Evolutionary conservation across 2,888 invertebrate species (phyloP).

Genomic region (Epistrophe grossulariae): DNA sequence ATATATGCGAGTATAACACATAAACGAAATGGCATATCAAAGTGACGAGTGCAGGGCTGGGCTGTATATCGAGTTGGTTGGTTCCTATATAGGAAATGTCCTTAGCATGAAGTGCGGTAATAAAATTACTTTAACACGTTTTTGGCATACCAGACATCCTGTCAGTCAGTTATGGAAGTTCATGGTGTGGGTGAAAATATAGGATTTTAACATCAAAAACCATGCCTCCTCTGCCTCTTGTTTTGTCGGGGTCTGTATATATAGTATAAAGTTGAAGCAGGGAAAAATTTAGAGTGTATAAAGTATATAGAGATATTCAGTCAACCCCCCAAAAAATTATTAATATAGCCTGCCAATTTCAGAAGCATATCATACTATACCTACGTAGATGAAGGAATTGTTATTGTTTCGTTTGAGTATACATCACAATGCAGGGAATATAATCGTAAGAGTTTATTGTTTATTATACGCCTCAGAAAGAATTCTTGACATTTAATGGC

Average conservation of each 20-base stretch:
- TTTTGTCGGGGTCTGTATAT: not conserved
- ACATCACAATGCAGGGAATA: not conserved
- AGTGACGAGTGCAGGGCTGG: conserved; percentile 17
- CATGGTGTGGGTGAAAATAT: conserved; percentile 23
- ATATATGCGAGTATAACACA: conserved; percentile 22
- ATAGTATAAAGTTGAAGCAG: not conserved
- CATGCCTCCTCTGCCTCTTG: not conserved
- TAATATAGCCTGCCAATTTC: conserved; percentile 38
- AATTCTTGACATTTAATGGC: conserved; percentile 22
- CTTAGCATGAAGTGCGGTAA: conserved; percentile 65
- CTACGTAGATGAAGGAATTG: not conserved
- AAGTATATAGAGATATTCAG: not conserved
- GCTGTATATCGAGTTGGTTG: too few species aligned
- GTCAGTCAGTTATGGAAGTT: conserved; percentile 41
- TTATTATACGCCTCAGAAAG: not conserved
- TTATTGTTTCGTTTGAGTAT: conserved; percentile 42
- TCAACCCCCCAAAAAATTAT: conserved; percentile 1
- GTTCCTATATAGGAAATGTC: conserved; percentile 45
- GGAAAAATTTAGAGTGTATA: conserved; percentile 35
- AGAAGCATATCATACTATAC: not conserved
- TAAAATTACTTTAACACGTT: conserved; percentile 72
- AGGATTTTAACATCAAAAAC: conserved; percentile 46
- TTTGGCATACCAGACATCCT: conserved; percentile 59
- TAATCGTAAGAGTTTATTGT: conserved; percentile 3
- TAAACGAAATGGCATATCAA: conserved; percentile 62